Base-by-base conservation (phyloP, 1,140 invertebrate species). In the Calliopsis andreniformis region DNA sequence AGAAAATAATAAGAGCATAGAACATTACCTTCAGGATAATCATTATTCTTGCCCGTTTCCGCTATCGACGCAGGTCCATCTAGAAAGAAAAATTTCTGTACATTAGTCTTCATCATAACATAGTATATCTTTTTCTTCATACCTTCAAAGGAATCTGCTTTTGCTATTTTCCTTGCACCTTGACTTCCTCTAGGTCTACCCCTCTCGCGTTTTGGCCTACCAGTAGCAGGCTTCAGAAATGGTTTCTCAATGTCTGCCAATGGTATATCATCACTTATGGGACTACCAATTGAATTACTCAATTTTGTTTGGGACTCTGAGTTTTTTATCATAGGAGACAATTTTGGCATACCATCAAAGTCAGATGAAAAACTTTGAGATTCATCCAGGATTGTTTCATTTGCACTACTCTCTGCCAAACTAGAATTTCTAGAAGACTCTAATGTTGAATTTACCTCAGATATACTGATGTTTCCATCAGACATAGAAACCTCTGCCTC, bases 311-410 rank as follows among this genome's bases (percentile, higher is more conserved):
- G 83, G 14, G 77, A 47, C n/a, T 91, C 90, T 16, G 80, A 67
- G 51, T 66, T 87, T 80, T 88, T 91, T n/a, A 84, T 86, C 79
- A 91, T 89, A 18, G 91, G 91, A 12, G 90, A 90, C n/a, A 92
- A 84, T 69, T 91, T 92, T 47, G 91, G 91, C 90, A 92, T 92
- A 69, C 87, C 90, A 45, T 91, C 90, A 56, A 88, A 89, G 32
- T 92, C 90, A n/a, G 82, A 83, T 6, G 78, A 76, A 5, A 78
- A 86, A 67, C 72, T 86, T 81, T 84, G 76, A 43, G 80, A 78
- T 8, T 90, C 86, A 20, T 90, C 86, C 16, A 71, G 6, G 10
- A 55, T 58, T 61, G 30, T 73, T 16, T 89, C 88, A 32, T 78
- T 82, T 4, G 45, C 20, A 39, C 42, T 84, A 68, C 55, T 84